Evolutionary conservation across 2,113 vertebrate species (phyloP).

Genomic region (Calidris pygmaea): DNA sequence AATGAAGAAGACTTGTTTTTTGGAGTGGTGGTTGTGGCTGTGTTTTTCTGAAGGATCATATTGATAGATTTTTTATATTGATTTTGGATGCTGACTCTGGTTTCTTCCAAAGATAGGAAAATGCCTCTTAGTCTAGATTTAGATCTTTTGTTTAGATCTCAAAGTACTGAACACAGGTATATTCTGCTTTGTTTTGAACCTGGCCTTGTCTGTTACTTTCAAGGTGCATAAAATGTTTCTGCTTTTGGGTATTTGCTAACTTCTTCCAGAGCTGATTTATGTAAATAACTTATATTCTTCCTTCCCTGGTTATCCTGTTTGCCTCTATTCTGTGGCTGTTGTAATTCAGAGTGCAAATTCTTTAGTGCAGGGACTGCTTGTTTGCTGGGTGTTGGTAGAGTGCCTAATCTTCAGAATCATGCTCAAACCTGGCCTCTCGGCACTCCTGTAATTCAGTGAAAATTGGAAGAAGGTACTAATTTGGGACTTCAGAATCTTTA

Average conservation of each 20-base stretch:
- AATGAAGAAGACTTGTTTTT: rapidly evolving
- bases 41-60: not conserved
- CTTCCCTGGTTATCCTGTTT: not conserved
- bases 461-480: not conserved
- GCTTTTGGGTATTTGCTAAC: not conserved
- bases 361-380: not conserved
- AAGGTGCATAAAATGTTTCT: not conserved
- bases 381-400: not conserved
- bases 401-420: not conserved
- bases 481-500: not conserved
- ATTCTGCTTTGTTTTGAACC: not conserved
- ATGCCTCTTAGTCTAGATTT: not conserved
- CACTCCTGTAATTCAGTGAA: not conserved
- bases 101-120: not conserved
- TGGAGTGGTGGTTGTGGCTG: too few species aligned
- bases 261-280: not conserved
- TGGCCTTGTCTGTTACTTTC: not conserved
- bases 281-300: not conserved
- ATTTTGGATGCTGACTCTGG: not conserved
- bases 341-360: not conserved
- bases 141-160: not conserved
- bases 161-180: not conserved
- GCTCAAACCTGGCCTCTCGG: not conserved
- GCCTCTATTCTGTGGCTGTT: not conserved
- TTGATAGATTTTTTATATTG: not conserved